These are phyloP conservation scores for Deladenus siricidicola DNA, from an alignment of 2,888 invertebrate species.

Conservation along the genomic window DNA sequence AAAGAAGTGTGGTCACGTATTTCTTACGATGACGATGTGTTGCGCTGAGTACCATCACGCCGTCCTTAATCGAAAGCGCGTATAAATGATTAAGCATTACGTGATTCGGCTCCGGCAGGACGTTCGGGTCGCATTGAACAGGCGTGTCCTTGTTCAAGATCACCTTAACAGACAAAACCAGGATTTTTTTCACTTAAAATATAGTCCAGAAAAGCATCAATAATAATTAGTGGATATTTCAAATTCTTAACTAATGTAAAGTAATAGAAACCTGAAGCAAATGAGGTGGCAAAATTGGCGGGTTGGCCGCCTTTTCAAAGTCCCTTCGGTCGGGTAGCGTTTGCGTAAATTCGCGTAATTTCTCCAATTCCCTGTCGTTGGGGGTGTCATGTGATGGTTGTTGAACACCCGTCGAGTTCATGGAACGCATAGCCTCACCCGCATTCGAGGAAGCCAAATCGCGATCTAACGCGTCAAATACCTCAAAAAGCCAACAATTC, in stretches of 20 bases:
- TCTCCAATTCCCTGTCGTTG: constrained; percentile 52
- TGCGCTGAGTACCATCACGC: constrained; percentile 97
- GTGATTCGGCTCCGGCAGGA: constrained; percentile 94
- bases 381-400: constrained; percentile 49
- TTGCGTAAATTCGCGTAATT: constrained; percentile 58
- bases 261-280: constrained; percentile 66
- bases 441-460: constrained; percentile 51
- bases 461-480: constrained; percentile 57
- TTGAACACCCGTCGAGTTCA: constrained; percentile 27
- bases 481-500: constrained; percentile 65
- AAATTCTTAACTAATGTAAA: background rate
- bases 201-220: too few relatives aligned
- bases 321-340: constrained; percentile 83
- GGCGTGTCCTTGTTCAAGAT: constrained; percentile 98
- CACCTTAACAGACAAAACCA: constrained; percentile 58
- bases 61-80: constrained; percentile 98
- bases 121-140: constrained; percentile 91
- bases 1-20: constrained; percentile 94
- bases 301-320: constrained; percentile 85
- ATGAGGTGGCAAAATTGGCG: constrained; percentile 94
- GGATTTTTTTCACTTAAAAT: background rate
- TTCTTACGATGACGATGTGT: constrained; percentile 97
- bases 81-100: constrained; percentile 99
- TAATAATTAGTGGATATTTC: background rate
- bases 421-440: constrained; percentile 43